These are phyloP conservation scores for Caenorhabditis plicata DNA, from an alignment of 2,888 invertebrate genomes.

Conservation along the genomic window DNA sequence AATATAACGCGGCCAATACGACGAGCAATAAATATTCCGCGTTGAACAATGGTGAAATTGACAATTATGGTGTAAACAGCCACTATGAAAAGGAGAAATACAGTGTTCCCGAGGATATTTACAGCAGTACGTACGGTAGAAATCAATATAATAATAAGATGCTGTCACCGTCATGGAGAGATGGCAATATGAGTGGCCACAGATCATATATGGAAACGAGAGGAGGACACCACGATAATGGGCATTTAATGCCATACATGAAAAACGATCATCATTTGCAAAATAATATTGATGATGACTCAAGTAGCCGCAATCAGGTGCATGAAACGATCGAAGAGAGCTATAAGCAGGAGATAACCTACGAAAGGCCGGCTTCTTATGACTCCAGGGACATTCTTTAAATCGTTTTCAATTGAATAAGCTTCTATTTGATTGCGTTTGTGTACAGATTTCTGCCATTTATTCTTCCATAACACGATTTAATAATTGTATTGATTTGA, in stretches of 20 bases:
- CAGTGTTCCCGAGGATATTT: conserved; percentile 45
- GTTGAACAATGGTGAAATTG: conserved; percentile 24
- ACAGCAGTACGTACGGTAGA: conserved; percentile 46
- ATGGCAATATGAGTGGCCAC: no score
- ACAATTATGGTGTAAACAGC: conserved; percentile 31
- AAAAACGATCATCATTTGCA: not conserved
- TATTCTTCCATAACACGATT: no score
- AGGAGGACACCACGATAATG: no score
- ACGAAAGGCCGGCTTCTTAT: conserved; percentile 49
- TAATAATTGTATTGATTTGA: no score
- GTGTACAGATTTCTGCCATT: no score
- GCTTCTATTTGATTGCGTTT: no score
- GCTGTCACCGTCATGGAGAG: no score
- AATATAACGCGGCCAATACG: conserved; percentile 2
- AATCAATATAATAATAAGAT: no score
- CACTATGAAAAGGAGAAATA: conserved; percentile 38
- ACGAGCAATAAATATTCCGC: conserved; percentile 28
- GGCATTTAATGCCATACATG: no score
- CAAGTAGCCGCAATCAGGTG: conserved; percentile 45
- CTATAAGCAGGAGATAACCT: conserved; percentile 61
- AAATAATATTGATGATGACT: conserved; percentile 36
- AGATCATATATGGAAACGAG: no score
- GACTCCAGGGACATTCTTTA: conserved; percentile 49
- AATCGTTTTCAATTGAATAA: no score
- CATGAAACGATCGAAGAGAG: conserved; percentile 62